Evolutionary conservation across 2,113 vertebrate genomes (phyloP).

Genomic region (Engystomops pustulosus): DNA sequence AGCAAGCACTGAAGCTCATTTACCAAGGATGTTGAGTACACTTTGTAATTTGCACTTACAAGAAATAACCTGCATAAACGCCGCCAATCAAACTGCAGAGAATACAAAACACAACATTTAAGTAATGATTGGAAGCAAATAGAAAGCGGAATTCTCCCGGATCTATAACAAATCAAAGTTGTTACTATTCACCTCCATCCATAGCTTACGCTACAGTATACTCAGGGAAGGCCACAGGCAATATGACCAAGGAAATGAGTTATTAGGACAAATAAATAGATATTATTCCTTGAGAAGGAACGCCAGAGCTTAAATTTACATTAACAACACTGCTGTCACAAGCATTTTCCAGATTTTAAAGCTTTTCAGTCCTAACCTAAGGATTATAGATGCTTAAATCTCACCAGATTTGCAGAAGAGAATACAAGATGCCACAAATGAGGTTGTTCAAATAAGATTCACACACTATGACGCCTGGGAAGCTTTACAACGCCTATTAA

Average conservation of each 20-base stretch:
- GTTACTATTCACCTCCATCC: slow-evolving; percentile 28
- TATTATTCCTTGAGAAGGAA: slow-evolving; percentile 24
- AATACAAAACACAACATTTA: slow-evolving; percentile 50
- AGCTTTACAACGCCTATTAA: slow-evolving; percentile 37
- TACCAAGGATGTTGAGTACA: slow-evolving; percentile 39
- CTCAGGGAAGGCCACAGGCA: slow-evolving; percentile 41
- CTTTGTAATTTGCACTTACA: slow-evolving; percentile 54
- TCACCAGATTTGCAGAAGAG: slow-evolving; percentile 53
- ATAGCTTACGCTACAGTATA: neutral
- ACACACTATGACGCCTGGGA: slow-evolving; percentile 26
- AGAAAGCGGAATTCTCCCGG: neutral
- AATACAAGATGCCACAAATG: slow-evolving; percentile 33
- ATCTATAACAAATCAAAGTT: slow-evolving; percentile 28
- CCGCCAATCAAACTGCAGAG: slow-evolving; percentile 30
- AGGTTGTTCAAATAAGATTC: slow-evolving; percentile 48
- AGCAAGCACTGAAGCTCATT: slow-evolving; percentile 38
- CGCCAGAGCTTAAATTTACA: slow-evolving; percentile 36
- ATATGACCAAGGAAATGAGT: slow-evolving; percentile 40
- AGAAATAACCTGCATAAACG: slow-evolving; percentile 41
- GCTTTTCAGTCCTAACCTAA: slow-evolving; percentile 44
- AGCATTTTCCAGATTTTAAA: slow-evolving; percentile 48
- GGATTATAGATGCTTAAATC: slow-evolving; percentile 53
- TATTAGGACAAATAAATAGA: slow-evolving; percentile 54
- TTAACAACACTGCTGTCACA: slow-evolving; percentile 44
- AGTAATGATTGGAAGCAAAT: slow-evolving; percentile 37